Percentiles rank a stretch among this genome's conserved stretches.
These are phyloP conservation scores for Prunella strophiata DNA, from an alignment of 2,797 vertebrate genomes.

Conservation along the genomic window DNA sequence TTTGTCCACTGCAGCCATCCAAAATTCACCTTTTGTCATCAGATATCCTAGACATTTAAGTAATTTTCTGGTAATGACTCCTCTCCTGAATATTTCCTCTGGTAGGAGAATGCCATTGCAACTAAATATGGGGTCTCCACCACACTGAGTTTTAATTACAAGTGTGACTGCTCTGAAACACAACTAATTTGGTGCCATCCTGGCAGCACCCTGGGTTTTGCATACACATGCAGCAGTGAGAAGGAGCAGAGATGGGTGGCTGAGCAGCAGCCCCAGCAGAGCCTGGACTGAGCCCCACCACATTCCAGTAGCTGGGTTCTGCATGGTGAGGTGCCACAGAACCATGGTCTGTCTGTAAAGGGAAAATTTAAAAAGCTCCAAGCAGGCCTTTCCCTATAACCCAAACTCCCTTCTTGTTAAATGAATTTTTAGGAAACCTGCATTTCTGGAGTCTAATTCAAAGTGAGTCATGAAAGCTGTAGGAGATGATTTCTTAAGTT, in stretches of 20 bases:
- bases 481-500: neutral
- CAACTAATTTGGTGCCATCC: neutral
- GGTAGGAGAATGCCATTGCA: neutral
- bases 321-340: neutral
- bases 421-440: neutral
- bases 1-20: neutral
- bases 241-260: neutral
- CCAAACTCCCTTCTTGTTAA: neutral
- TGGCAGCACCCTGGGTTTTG: neutral
- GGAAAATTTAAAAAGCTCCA: neutral
- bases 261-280: neutral
- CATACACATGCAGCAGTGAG: neutral
- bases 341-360: neutral
- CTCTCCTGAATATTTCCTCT: neutral
- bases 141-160: neutral
- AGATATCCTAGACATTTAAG: neutral
- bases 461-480: neutral
- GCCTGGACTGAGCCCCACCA: neutral
- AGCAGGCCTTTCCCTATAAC: neutral
- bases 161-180: neutral
- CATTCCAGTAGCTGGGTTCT: neutral
- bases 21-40: neutral
- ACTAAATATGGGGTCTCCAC: neutral
- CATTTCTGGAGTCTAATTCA: neutral
- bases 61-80: neutral